A percentile compares a stretch with the other conserved stretches of the same genome.
Evolutionary conservation across 2,888 invertebrate species (phyloP).

Genomic region (Heterodera filipjevi): DNA sequence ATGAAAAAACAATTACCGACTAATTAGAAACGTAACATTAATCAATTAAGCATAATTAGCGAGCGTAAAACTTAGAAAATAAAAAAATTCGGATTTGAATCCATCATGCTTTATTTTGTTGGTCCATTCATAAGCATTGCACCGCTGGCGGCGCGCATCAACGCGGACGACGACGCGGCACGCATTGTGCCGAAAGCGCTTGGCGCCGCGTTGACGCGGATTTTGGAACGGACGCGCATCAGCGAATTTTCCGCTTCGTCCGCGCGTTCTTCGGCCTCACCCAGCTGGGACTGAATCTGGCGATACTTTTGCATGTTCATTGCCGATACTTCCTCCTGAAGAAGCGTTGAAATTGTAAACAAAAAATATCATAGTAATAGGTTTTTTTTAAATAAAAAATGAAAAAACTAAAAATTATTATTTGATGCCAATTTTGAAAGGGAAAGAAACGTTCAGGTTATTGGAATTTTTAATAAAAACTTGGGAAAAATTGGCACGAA

Average conservation of each 20-base stretch:
- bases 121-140: slow-evolving; percentile 12
- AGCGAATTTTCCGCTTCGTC: slow-evolving; percentile 68
- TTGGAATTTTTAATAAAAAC: too few species aligned
- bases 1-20: too few species aligned
- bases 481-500: too few species aligned
- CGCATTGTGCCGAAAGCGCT: slow-evolving; percentile 16
- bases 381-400: background rate
- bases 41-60: too few species aligned
- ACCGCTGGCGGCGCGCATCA: slow-evolving; percentile 19
- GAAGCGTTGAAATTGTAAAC: background rate
- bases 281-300: slow-evolving; percentile 74
- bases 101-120: background rate
- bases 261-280: slow-evolving; percentile 70
- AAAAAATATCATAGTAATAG: too few species aligned
- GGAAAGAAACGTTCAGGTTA: too few species aligned
- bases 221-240: slow-evolving; percentile 62
- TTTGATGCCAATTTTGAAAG: too few species aligned
- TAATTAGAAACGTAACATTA: too few species aligned
- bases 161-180: background rate
- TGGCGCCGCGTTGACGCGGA: slow-evolving; percentile 39
- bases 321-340: slow-evolving; percentile 85
- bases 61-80: too few species aligned
- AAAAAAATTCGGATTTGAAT: too few species aligned
- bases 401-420: too few species aligned
- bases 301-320: slow-evolving; percentile 94